Percentiles rank a stretch among this genome's conserved stretches.
Conservation (phyloP, 1,140 invertebrate species). For the Drosophila athabasca region DNA sequence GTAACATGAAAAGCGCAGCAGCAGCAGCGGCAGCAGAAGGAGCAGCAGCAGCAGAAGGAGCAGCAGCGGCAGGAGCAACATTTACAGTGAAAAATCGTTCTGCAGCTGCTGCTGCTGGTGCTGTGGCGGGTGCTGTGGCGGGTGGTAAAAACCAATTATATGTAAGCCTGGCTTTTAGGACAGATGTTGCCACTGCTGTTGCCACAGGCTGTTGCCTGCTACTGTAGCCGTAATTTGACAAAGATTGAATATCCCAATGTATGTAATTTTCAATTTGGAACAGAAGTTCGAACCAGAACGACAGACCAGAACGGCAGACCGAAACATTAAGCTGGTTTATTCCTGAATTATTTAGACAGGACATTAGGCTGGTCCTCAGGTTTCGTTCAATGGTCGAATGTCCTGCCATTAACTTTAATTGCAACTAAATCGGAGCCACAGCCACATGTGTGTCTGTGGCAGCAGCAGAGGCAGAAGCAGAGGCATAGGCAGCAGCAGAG, state of each 20-base stretch:
- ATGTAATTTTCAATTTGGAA: slow-evolving; percentile 50
- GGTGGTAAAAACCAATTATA: slow-evolving; percentile 38
- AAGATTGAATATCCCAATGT: slow-evolving; percentile 52
- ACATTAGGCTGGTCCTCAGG: slow-evolving; percentile 25
- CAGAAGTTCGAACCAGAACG: slow-evolving; percentile 10
- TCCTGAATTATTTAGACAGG: slow-evolving; percentile 41
- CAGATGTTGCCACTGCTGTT: slow-evolving; percentile 1
- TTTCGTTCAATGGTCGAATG: not conserved
- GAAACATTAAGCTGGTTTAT: slow-evolving; percentile 35
- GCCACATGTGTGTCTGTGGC: slow-evolving; percentile 3
- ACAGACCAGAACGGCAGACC: slow-evolving; percentile 15
- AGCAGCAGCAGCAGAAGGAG: not conserved
- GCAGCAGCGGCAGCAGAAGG: not conserved
- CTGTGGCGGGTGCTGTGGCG: not conserved
- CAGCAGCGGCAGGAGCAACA: not conserved
- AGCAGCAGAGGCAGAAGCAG: not conserved
- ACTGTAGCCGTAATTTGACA: slow-evolving; percentile 33
- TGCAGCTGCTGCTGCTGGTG: not conserved
- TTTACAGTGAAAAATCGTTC: slow-evolving; percentile 35
- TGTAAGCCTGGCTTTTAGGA: slow-evolving; percentile 29
- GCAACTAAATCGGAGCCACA: slow-evolving; percentile 16
- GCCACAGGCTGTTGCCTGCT: slow-evolving; percentile 15
- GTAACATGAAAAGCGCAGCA: slow-evolving; percentile 42
- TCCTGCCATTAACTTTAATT: slow-evolving; percentile 48
- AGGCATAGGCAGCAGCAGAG: not conserved